Conservation (phyloP, 2,797 vertebrate species). For the Siniperca obscura region DNA sequence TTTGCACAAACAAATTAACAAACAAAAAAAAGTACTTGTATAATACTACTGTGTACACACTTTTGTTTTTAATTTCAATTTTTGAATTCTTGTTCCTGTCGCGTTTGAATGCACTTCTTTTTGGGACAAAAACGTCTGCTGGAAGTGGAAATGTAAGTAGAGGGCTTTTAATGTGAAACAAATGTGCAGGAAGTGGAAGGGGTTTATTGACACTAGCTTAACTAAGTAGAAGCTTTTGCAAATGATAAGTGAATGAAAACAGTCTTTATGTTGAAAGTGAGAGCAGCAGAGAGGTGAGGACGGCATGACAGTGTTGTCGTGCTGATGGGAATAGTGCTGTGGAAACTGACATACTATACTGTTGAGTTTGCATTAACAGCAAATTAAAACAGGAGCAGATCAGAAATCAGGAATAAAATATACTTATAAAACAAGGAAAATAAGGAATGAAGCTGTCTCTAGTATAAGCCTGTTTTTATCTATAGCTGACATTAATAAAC, state of each 20-base stretch:
- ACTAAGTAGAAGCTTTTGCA: background rate
- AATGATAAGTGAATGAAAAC: background rate
- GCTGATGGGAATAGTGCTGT: background rate
- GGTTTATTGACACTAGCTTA: background rate
- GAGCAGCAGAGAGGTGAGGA: background rate
- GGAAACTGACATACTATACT: background rate
- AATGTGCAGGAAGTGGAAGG: background rate
- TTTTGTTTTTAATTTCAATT: background rate
- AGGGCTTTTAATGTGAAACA: slow-evolving; percentile 8
- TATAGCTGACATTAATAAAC: background rate
- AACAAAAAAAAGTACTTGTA: background rate
- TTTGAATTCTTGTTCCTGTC: background rate
- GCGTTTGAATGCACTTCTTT: background rate
- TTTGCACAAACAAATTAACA: too few relatives aligned
- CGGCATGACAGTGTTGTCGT: background rate
- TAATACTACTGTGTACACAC: background rate
- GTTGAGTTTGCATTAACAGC: background rate
- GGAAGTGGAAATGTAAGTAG: background rate
- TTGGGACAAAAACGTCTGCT: background rate
- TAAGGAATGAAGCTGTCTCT: background rate
- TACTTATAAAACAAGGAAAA: background rate
- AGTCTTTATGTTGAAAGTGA: background rate
- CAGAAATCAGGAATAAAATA: background rate
- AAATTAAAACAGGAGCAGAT: background rate
- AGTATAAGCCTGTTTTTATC: background rate